Base-by-base conservation (phyloP, 2,888 invertebrate species). In the Tachystola acroxantha region DNA sequence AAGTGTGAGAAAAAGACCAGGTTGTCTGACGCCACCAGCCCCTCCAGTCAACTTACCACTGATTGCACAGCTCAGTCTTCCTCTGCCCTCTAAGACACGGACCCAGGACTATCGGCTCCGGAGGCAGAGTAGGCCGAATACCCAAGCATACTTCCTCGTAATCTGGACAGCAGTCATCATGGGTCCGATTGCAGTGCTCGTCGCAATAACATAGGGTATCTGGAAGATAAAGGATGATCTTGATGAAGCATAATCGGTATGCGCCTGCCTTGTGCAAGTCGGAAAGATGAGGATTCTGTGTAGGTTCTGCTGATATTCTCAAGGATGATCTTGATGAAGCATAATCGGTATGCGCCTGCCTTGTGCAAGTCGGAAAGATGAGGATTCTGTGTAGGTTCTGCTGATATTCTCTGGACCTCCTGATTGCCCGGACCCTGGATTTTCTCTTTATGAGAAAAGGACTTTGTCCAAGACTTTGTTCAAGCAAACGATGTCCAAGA, bases 161-260 rank as follows among this genome's bases (percentile, higher is more conserved):
- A 76, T 98, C 98, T 0, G 98, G 98, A 62, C 98, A 98, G 69
- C 98, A 98, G 50, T 92, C 91, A 70, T 98, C 98, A 42, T 91
- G 90, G 24, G 89, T 88, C 7, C 93, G 82, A 65, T 95, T 93
- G 80, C 98, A 98, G 79, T 97, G 98, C 49, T 94, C 89, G 73
- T 98, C 98, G 74, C 98, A 98, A 76, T 98, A 98, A 76, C 98
- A 98, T 9, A 94, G 72, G 0, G 96, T 96, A 43, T 91, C 96
- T 92, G 19, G 19, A 22, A 34, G 11, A 26, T 16, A 16, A 6
- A 16, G 16, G n/a, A n/a, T n/a, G n/a, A n/a, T n/a, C n/a, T n/a
- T n/a, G n/a, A 32, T 22, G 2, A 20, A 11, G 22, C n/a, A 30
- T 14, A 5, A 30, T 13, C 16, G 10, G 2, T 3, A 11, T 11